Conservation (phyloP, 2,888 invertebrate genomes). For the Drosophila formosana region DNA sequence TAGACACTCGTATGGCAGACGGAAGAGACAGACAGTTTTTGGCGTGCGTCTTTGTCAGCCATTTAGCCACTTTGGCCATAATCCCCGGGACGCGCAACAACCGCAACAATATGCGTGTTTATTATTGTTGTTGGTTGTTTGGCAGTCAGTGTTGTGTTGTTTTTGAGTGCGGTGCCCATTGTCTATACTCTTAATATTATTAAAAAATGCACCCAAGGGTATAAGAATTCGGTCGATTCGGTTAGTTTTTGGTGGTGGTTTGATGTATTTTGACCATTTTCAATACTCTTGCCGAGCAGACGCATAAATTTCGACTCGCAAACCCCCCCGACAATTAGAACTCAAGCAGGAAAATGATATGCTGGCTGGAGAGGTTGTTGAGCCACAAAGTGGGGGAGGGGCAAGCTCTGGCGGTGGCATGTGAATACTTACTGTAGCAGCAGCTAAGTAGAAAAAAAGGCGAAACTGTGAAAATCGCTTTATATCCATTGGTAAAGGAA, state of each 20-base stretch:
- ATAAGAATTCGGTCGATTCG: constrained; percentile 71
- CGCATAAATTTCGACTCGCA: constrained; percentile 49
- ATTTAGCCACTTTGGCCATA: constrained; percentile 74
- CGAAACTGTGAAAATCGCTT: constrained; percentile 60
- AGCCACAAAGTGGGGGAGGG: background rate
- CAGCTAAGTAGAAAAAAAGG: constrained; percentile 5
- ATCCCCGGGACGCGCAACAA: constrained; percentile 65
- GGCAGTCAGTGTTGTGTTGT: constrained; percentile 4
- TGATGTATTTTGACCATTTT: constrained; percentile 32
- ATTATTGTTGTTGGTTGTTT: constrained; percentile 60
- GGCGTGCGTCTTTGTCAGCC: constrained; percentile 75
- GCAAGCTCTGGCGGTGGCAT: constrained; percentile 42
- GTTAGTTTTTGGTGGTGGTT: constrained; percentile 59
- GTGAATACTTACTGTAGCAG: constrained; percentile 47
- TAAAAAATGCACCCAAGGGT: constrained; percentile 80
- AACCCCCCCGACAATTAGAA: constrained; percentile 74
- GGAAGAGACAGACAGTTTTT: constrained; percentile 40
- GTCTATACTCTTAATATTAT: constrained; percentile 78
- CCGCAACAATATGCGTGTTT: constrained; percentile 77
- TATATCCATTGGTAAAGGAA: constrained; percentile 54
- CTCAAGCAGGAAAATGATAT: constrained; percentile 29
- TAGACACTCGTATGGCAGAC: constrained; percentile 16
- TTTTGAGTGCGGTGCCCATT: constrained; percentile 52
- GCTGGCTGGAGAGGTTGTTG: constrained; percentile 1
- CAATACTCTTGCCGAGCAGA: constrained; percentile 41